phyloP scores from a whole-genome alignment of 2,888 invertebrate species.

The Pachymerium ferrugineum region DNA sequence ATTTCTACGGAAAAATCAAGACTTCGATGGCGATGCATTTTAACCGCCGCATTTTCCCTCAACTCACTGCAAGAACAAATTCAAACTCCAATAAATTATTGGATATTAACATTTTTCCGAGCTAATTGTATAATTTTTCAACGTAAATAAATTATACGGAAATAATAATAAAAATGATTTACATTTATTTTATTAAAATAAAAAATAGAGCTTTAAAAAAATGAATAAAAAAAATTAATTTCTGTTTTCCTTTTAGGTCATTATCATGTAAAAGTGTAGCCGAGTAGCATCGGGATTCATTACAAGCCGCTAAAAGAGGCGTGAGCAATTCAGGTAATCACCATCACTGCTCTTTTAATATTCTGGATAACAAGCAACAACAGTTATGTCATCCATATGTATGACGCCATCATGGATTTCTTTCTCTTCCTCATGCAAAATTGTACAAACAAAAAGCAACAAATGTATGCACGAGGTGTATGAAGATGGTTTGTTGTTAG shows the following conservation, averaged over 20 bases:
- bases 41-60: background rate
- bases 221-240: too few species aligned
- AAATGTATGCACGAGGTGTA: constrained; percentile 9
- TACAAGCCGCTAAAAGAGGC: background rate
- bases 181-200: too few species aligned
- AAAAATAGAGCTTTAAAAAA: too few species aligned
- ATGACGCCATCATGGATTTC: background rate
- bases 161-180: too few species aligned
- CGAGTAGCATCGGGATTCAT: background rate
- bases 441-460: constrained; percentile 2
- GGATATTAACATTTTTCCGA: too few species aligned
- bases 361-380: constrained; percentile 8
- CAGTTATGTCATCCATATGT: constrained; percentile 11
- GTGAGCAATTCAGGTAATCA: constrained; percentile 12
- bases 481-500: background rate
- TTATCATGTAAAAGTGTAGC: background rate
- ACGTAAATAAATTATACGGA: too few species aligned
- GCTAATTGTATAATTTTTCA: too few species aligned
- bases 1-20: background rate
- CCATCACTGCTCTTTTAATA: background rate
- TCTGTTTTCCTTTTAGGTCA: too few species aligned
- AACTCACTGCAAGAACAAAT: background rate
- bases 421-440: constrained; percentile 4
- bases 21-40: constrained; percentile 1
- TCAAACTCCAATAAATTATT: too few species aligned